Conservation (phyloP, 2,113 vertebrate species). For the Pteronura brasiliensis region DNA sequence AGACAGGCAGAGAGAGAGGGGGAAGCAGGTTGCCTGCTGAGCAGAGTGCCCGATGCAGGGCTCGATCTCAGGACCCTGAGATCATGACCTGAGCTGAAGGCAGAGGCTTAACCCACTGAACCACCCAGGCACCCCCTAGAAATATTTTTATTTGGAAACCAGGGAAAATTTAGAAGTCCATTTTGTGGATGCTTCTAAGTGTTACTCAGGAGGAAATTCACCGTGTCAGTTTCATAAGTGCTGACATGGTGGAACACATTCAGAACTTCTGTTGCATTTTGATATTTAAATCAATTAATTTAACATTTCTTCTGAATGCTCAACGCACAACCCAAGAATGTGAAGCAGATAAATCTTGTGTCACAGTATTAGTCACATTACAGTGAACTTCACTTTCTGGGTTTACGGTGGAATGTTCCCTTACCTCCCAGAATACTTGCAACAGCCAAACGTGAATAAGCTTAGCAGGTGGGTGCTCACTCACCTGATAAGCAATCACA, state of each 20-base stretch:
- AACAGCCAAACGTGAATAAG: not conserved
- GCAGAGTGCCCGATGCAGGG: no score
- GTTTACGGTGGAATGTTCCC: not conserved
- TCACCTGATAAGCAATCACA: constrained; percentile 46
- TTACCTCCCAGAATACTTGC: not conserved
- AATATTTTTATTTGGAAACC: constrained; percentile 17
- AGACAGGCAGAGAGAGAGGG: no score
- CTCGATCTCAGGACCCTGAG: no score
- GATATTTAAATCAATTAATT: constrained; percentile 9
- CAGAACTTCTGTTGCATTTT: not conserved
- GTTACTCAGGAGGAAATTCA: not conserved
- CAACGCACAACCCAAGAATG: not conserved
- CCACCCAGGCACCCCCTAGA: not conserved
- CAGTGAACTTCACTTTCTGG: not conserved
- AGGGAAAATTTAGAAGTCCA: not conserved
- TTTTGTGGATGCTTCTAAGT: not conserved
- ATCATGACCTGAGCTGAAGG: no score
- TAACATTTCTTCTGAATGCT: not conserved
- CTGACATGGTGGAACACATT: not conserved
- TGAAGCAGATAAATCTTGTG: constrained; percentile 2
- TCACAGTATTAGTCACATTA: not conserved
- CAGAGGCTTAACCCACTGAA: no score
- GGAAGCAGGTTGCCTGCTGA: no score
- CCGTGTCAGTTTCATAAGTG: not conserved
- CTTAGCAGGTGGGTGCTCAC: not conserved